A percentile compares a stretch with the other conserved stretches of the same genome.
Evolutionary conservation across 2,888 invertebrate genomes (phyloP).

Genomic region (Agrypnus murinus): DNA sequence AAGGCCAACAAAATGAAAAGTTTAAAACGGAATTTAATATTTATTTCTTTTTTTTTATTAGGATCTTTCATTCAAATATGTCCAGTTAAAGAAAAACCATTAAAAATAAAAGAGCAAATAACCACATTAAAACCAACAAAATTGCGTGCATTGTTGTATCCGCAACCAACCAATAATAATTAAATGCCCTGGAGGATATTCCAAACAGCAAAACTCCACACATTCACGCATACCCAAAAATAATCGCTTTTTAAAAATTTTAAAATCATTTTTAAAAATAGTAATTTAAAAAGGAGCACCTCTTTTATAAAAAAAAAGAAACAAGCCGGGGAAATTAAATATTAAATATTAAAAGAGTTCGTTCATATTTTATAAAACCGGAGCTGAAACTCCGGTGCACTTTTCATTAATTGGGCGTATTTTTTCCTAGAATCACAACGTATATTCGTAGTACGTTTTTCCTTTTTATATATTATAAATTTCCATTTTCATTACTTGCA

Average conservation of each 20-base stretch:
- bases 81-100: too few relatives aligned
- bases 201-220: neutral
- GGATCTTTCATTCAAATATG: neutral
- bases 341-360: neutral
- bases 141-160: too few relatives aligned
- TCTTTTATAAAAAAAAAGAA: too few relatives aligned
- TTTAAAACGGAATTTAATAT: neutral
- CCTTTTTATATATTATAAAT: neutral
- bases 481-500: neutral
- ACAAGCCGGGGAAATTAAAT: neutral
- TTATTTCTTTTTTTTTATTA: too few relatives aligned
- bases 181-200: neutral
- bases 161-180: neutral
- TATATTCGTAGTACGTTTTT: conserved; percentile 1
- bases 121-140: too few relatives aligned
- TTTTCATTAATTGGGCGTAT: neutral
- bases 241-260: conserved; percentile 1
- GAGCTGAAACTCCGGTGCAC: neutral
- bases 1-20: neutral
- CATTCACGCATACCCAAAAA: neutral
- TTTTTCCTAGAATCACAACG: too few relatives aligned
- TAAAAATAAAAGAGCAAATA: too few relatives aligned
- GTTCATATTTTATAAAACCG: neutral
- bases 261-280: neutral
- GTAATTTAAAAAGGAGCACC: neutral